Base-by-base conservation (phyloP, 1,140 invertebrate genomes). In the Lycorma delicatula region DNA sequence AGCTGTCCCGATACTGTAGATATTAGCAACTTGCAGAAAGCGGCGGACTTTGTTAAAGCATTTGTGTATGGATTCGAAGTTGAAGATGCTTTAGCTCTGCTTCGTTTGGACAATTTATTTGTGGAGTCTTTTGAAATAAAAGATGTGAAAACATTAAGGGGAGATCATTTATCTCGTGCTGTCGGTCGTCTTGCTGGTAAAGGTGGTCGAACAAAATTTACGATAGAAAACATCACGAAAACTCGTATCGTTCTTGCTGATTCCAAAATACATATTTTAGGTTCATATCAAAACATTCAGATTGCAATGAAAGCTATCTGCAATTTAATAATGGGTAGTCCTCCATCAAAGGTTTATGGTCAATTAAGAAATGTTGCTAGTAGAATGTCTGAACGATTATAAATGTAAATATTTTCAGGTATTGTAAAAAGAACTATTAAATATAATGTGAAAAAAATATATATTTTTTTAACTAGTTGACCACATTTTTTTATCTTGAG, bases 191-290 rank as follows among this genome's bases (percentile, higher is more conserved):
- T 99, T 41, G 97, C 97, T 13, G 97, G 97, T 0, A 98, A 98
- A 78, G 90, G 93, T 58, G 97, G 97, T 20, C 82, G 91, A 60
- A 99, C 94, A 3, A 99, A 97, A 71, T 98, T 92, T 67, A 97
- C 95, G 2, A 98, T 99, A 69, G 97, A 99, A 77, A 99, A 99
- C 76, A 92, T 91, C 0, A 99, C 97, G 9, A 98, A 97, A 76
- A 98, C 96, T 0, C 84, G 97, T 73, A 98, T 99, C 67, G 92
- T 99, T 20, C 73, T 99, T 52, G 96, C 96, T 38, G 95, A 98
- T 69, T 84, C 81, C 59, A 97, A 97, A 81, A 90, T 99, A 62
- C 96, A 99, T 72, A 92, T 99, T 57, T 77, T 99, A 41, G 97
- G 97, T 34, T 96, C 95, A 60, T 99, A 87, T 74, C 91, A 98